Percentiles rank a stretch among this genome's conserved stretches.
Evolutionary conservation across 2,888 invertebrate species (phyloP).

Genomic region (Agrotis segetum): DNA sequence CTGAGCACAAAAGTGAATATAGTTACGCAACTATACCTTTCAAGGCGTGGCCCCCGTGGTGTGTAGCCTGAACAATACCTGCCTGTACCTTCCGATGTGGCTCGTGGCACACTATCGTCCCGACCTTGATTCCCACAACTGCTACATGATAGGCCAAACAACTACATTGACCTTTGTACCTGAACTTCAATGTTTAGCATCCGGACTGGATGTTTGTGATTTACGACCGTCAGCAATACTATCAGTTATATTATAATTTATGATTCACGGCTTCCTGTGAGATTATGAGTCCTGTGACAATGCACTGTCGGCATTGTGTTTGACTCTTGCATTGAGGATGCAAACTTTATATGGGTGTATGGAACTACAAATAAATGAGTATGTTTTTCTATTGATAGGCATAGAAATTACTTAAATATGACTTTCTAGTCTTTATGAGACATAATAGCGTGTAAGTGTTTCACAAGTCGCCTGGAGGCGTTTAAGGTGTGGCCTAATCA

Average conservation of each 20-base stretch:
- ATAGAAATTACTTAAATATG: neutral
- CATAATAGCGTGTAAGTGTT: neutral
- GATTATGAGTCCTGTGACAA: slow-evolving; percentile 22
- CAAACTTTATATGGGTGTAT: neutral
- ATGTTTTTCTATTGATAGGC: neutral
- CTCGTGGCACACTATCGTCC: slow-evolving; percentile 5
- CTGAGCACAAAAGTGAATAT: neutral
- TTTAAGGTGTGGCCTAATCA: neutral
- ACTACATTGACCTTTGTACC: slow-evolving; percentile 42
- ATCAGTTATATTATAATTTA: slow-evolving; percentile 44
- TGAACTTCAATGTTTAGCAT: slow-evolving; percentile 47
- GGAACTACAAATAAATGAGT: neutral
- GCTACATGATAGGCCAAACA: slow-evolving; percentile 7
- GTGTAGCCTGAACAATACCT: no score
- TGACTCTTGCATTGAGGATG: neutral
- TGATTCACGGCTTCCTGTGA: slow-evolving; percentile 36
- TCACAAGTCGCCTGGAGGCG: no score
- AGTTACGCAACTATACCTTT: neutral
- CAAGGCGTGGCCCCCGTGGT: neutral
- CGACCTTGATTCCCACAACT: slow-evolving; percentile 39
- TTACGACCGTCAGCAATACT: slow-evolving; percentile 30
- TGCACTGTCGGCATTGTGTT: neutral
- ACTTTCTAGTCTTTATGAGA: neutral
- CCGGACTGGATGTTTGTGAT: slow-evolving; percentile 42
- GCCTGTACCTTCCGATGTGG: neutral